phyloP scores from a whole-genome alignment of 1,140 invertebrate genomes.

The Tyrophagus putrescentiae region DNA sequence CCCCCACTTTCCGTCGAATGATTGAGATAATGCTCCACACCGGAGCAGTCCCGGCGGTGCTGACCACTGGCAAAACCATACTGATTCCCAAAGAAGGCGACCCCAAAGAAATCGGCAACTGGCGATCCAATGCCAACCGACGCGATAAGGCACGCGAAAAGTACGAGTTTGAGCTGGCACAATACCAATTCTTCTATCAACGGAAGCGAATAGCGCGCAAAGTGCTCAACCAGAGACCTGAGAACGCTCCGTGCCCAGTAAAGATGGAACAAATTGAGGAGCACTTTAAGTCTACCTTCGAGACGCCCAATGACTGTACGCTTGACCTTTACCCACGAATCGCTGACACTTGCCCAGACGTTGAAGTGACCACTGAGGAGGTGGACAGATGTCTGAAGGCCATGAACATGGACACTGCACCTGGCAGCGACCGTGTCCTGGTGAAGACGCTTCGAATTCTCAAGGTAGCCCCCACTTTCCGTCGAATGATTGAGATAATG shows the following conservation, averaged over 20 bases:
- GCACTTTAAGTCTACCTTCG: neutral
- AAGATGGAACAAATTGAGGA: neutral
- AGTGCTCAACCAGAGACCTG: neutral
- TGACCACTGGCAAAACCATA: neutral
- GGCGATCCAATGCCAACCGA: too few relatives aligned
- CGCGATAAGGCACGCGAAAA: neutral
- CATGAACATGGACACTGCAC: neutral
- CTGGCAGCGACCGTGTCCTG: neutral
- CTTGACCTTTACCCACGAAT: neutral
- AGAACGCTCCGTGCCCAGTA: neutral
- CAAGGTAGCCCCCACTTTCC: too few relatives aligned
- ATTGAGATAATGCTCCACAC: neutral
- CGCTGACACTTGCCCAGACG: neutral
- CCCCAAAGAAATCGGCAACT: neutral
- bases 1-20: neutral
- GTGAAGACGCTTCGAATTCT: neutral
- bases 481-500: neutral
- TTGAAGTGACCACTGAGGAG: neutral
- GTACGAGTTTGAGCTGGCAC: neutral
- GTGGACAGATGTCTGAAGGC: neutral
- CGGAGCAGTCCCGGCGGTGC: neutral
- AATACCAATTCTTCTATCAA: neutral
- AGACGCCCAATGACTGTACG: neutral
- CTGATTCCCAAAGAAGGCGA: slow-evolving; percentile 1
- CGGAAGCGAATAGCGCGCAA: neutral